phyloP scores from a whole-genome alignment of 2,113 vertebrate genomes.

The Sterrhoptilus dennistouni region DNA sequence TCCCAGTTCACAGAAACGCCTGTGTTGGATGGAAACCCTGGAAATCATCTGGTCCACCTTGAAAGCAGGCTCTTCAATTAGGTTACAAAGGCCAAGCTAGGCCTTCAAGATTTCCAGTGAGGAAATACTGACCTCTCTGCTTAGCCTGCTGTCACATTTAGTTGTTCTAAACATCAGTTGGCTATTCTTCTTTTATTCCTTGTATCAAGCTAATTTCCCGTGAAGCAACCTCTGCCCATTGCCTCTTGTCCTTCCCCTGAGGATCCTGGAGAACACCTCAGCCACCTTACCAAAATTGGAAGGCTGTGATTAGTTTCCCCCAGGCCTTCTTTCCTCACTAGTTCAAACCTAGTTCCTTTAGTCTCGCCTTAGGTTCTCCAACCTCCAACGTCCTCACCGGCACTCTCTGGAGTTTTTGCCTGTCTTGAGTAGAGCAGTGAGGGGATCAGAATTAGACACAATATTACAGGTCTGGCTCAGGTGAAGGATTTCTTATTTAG shows the following conservation, averaged over 20 bases:
- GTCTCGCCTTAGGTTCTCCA: not conserved
- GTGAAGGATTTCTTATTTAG: not conserved
- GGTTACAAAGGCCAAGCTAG: not conserved
- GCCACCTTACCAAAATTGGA: not conserved
- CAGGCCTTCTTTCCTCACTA: not conserved
- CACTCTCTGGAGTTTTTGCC: not conserved
- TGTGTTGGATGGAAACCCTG: not conserved
- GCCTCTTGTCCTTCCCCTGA: not conserved
- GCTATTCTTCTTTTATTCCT: not conserved
- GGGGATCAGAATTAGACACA: not conserved
- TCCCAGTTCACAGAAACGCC: not conserved
- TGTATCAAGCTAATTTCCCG: not conserved
- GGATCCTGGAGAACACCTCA: not conserved
- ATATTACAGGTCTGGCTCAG: not conserved
- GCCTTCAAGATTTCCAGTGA: not conserved
- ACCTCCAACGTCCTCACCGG: rapidly evolving
- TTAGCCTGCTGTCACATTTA: not conserved
- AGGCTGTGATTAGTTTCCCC: not conserved
- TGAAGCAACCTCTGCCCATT: not conserved
- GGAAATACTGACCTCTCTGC: not conserved
- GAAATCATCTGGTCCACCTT: not conserved
- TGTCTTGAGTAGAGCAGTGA: not conserved
- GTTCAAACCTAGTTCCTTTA: not conserved
- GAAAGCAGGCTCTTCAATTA: not conserved
- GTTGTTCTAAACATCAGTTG: not conserved